Evolutionary conservation across 2,797 vertebrate genomes (phyloP).

Genomic region (Gadopsis marmoratus): DNA sequence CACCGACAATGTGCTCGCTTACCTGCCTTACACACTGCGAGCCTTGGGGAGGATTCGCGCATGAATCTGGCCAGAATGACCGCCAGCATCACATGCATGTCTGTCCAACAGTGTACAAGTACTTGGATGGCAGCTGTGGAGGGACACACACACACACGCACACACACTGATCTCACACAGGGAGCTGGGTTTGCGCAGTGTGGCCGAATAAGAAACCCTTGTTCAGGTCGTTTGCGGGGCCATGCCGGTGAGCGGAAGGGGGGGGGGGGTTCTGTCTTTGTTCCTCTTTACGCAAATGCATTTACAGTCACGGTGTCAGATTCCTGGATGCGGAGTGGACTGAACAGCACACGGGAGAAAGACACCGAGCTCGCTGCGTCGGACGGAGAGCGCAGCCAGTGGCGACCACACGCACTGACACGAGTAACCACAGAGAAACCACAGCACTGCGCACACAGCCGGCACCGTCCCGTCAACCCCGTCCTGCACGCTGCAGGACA

Average conservation of each 20-base stretch:
- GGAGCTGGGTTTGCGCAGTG: conserved; percentile 62
- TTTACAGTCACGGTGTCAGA: conserved; percentile 8
- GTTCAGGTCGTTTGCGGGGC: background rate
- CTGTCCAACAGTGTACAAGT: conserved; percentile 26
- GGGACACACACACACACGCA: conserved; percentile 50
- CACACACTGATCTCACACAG: conserved; percentile 15
- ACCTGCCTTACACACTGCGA: background rate
- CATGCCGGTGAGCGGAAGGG: background rate
- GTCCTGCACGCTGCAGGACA: conserved; percentile 4
- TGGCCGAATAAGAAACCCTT: conserved; percentile 20
- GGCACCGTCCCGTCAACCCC: conserved; percentile 28
- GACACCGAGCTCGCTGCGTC: conserved; percentile 34
- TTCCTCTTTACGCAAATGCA: conserved; percentile 32
- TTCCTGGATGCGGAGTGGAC: conserved; percentile 51
- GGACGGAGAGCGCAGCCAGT: conserved; percentile 43
- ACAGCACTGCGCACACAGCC: conserved; percentile 54
- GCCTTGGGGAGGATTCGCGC: background rate
- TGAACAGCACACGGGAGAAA: background rate
- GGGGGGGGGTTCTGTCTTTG: background rate
- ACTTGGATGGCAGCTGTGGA: conserved; percentile 10
- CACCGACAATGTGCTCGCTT: conserved; percentile 6
- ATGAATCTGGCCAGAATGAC: background rate
- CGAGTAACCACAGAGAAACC: conserved; percentile 61
- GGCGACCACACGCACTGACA: conserved; percentile 76
- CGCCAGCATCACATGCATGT: conserved; percentile 8